phyloP scores from a whole-genome alignment of 2,113 vertebrate species.

The Anseranas semipalmata region DNA sequence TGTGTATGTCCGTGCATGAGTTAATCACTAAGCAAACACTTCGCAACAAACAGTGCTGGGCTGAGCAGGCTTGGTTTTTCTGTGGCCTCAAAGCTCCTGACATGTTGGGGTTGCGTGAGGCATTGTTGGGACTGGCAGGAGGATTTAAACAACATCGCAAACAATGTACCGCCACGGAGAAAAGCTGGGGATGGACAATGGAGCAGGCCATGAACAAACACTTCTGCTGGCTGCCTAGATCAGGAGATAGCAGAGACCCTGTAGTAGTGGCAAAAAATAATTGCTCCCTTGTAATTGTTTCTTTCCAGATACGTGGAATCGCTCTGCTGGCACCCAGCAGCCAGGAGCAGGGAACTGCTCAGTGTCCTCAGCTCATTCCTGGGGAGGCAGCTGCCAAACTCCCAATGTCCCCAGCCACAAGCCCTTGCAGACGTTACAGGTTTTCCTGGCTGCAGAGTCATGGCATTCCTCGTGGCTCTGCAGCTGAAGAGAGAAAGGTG shows the following conservation, averaged over 20 bases:
- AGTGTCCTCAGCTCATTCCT: background rate
- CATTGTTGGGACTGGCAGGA: slow-evolving; percentile 30
- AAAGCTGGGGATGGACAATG: slow-evolving; percentile 28
- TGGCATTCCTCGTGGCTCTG: background rate
- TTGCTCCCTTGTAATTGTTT: background rate
- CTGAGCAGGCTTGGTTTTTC: background rate
- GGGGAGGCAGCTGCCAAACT: background rate
- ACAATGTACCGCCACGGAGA: background rate
- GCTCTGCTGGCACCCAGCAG: background rate
- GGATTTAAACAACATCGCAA: slow-evolving; percentile 1
- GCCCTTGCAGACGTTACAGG: background rate
- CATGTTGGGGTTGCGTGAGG: fast-evolving
- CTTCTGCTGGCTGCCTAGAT: slow-evolving; percentile 33
- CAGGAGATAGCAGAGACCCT: slow-evolving; percentile 12
- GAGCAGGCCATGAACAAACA: slow-evolving; percentile 32
- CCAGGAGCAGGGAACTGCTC: background rate
- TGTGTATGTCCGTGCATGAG: slow-evolving; percentile 1
- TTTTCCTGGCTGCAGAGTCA: background rate
- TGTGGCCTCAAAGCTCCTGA: background rate
- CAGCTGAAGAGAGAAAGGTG: background rate
- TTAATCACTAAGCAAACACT: slow-evolving; percentile 54
- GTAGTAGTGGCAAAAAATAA: background rate
- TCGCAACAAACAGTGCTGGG: background rate
- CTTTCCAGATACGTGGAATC: background rate
- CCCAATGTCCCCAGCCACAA: fast-evolving